These are phyloP conservation scores for Folsomia manolachei DNA, from an alignment of 2,888 invertebrate species.

Conservation along the genomic window DNA sequence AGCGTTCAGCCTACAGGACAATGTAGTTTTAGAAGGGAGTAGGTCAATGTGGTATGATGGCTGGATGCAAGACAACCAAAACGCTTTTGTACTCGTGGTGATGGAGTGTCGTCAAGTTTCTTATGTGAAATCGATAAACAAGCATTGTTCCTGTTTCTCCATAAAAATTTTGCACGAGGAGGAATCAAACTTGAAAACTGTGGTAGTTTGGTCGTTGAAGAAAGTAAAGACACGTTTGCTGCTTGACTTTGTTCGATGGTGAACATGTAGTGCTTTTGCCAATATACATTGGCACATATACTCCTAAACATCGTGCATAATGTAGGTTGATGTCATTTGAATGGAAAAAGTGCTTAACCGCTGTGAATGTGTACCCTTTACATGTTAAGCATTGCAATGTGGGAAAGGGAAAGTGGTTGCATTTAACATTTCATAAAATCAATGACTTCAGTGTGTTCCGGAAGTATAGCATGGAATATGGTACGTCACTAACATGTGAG, in stretches of 20 bases:
- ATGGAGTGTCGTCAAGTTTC: neutral
- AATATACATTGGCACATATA: no score
- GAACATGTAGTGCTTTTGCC: no score
- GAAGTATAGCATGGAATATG: no score
- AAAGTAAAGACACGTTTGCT: neutral
- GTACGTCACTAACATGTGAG: no score
- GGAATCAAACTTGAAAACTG: neutral
- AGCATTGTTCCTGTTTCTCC: neutral
- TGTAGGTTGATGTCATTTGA: neutral
- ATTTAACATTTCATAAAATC: neutral
- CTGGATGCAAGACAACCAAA: no score
- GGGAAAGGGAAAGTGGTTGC: no score
- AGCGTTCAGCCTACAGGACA: no score
- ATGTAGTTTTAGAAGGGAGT: no score
- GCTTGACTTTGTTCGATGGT: neutral
- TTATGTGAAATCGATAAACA: neutral
- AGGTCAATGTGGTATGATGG: no score
- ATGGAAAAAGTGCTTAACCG: neutral
- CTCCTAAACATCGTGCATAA: neutral
- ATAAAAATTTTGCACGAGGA: neutral
- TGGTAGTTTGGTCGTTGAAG: neutral
- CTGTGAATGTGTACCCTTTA: neutral
- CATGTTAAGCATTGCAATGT: no score
- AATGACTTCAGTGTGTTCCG: neutral
- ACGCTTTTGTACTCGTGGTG: no score